Base-by-base conservation (phyloP, 2,113 vertebrate genomes). In the Oryzias woworae region DNA sequence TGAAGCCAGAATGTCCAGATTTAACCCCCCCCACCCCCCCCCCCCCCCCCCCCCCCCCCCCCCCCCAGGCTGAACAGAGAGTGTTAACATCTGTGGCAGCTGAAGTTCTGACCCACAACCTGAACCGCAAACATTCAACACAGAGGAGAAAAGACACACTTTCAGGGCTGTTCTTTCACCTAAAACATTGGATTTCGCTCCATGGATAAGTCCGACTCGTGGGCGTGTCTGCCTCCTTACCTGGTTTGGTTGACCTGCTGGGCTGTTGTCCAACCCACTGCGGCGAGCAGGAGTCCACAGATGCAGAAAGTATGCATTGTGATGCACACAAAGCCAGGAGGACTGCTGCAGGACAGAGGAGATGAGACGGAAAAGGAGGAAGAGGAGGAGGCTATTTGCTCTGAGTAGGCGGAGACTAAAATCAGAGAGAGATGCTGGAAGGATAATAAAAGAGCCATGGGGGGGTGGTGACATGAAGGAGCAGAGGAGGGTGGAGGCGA, bases 241-340 rank as follows among this genome's bases (percentile, higher is more conserved):
- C 91, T 92, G 80, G 83, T 88, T 62, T 47, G 41, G 75, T 90
- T 92, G 31, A 53, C 81, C 65, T 82, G 62, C 66, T 88, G 90
- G 36, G 84, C 83, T 18, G 55, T 71, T 0, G 77, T 78, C 88
- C 82, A 80, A 76, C 76, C 77, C 28, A 82, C 68, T 69, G 43
- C 22, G 46, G 91, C 68, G 57, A 58, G 80, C 68, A 92, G 73
- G 58, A 87, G 5, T 61, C 90, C 24, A 44, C 54, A 70, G 61
- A 86, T 50, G 59, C 56, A 70, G 69, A 58, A 55, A 53, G 65
- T 46, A 51, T 26, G 49, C 71, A 75, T 75, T 89, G 86, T 92
- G 73, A 58, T n/a, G 3, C 58, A 63, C 44, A 65, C 31, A 43
- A 60, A 60, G 58, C 41, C 43, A 71, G 53, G 62, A 53, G 26